These are phyloP conservation scores for Oppia nitens DNA, from an alignment of 1,140 invertebrate species.

Conservation along the genomic window DNA sequence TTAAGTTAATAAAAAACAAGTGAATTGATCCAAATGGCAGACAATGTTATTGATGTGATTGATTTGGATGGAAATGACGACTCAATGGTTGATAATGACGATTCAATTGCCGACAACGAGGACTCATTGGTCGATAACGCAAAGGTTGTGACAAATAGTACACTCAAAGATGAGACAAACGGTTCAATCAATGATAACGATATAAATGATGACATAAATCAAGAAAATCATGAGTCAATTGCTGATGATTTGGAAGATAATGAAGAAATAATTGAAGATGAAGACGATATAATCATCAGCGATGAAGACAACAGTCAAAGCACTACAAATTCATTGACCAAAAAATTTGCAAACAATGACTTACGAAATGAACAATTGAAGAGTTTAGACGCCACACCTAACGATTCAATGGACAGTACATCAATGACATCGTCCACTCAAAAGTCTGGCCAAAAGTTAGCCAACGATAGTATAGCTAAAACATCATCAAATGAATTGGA, in stretches of 20 bases:
- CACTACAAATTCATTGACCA: too few species aligned
- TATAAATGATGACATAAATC: neutral
- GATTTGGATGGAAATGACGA: neutral
- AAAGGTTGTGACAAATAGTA: too few species aligned
- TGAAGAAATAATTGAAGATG: neutral
- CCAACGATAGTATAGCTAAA: neutral
- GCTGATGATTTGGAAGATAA: neutral
- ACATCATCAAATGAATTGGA: neutral
- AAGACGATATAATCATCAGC: constrained; percentile 5
- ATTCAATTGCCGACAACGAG: neutral
- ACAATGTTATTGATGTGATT: neutral
- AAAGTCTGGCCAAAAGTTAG: neutral
- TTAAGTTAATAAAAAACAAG: too few species aligned
- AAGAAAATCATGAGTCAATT: neutral
- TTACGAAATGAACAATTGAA: neutral
- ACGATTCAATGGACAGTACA: neutral
- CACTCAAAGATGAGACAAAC: too few species aligned
- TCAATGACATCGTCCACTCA: neutral
- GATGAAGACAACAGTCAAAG: neutral
- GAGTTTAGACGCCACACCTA: neutral
- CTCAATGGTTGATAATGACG: neutral
- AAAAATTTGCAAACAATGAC: neutral
- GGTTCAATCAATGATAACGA: neutral
- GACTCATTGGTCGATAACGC: neutral
- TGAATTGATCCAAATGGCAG: neutral